phyloP scores from a whole-genome alignment of 1,140 invertebrate species.

The Phymorhynchus buccinoides region DNA sequence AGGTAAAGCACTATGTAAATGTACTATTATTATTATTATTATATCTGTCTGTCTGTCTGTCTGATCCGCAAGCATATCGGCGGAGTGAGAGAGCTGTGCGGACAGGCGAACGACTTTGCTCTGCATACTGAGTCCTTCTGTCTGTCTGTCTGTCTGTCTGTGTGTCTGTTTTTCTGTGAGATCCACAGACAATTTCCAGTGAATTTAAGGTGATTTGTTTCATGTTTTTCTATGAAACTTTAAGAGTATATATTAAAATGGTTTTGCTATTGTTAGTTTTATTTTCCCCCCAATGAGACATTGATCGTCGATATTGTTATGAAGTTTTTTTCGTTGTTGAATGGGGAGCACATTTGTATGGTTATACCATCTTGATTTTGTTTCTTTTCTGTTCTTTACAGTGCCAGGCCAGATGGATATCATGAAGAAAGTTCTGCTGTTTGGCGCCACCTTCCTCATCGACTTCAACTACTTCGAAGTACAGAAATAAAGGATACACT shows the following conservation, averaged over 20 bases:
- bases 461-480: conserved; percentile 68
- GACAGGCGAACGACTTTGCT: conserved; percentile 41
- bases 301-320: background rate
- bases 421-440: conserved; percentile 60
- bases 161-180: too few relatives aligned
- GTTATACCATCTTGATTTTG: background rate
- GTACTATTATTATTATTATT: background rate
- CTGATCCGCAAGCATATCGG: too few relatives aligned
- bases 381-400: conserved; percentile 40
- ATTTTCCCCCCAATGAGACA: background rate
- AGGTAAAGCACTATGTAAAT: too few relatives aligned
- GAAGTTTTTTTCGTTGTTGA: background rate
- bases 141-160: too few relatives aligned
- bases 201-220: too few relatives aligned
- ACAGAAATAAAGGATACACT: conserved; percentile 41
- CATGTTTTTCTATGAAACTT: too few relatives aligned
- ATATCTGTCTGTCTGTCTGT: too few relatives aligned
- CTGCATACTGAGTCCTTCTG: conserved; percentile 45
- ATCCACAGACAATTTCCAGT: too few relatives aligned
- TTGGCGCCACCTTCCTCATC: conserved; percentile 64
- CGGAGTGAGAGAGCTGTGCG: background rate
- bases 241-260: too few relatives aligned
- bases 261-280: background rate
- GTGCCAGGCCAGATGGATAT: conserved; percentile 61
- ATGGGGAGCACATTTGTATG: too few relatives aligned